phyloP scores from a whole-genome alignment of 1,140 invertebrate genomes.

The Potamilus streckersoni region DNA sequence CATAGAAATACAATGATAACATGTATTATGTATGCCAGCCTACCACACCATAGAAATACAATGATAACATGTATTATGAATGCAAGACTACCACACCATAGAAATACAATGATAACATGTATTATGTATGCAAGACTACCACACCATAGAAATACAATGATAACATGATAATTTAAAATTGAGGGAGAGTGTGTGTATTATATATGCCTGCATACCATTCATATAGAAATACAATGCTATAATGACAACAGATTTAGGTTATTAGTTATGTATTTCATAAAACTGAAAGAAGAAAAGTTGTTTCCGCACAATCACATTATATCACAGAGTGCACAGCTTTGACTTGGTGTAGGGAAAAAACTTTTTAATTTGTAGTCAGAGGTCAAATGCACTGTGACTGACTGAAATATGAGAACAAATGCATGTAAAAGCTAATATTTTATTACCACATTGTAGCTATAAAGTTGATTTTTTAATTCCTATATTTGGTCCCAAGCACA shows the following conservation, averaged over 20 bases:
- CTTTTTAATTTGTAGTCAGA: no score
- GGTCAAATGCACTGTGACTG: no score
- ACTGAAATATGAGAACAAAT: no score
- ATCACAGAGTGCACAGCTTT: no score
- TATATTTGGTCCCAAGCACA: no score
- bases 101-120: not conserved
- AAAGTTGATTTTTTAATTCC: no score
- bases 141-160: not conserved
- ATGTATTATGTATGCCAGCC: not conserved
- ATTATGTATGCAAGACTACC: not conserved
- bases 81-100: not conserved
- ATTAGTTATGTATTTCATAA: no score
- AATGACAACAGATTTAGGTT: not conserved
- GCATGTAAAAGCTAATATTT: no score
- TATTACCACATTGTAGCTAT: no score
- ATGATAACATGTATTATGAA: not conserved
- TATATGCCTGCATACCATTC: not conserved
- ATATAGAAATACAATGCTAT: not conserved
- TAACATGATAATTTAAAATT: not conserved
- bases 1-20: not conserved
- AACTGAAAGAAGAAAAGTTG: no score
- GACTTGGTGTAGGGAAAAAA: no score
- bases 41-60: not conserved
- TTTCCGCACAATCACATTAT: no score
- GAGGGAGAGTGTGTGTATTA: not conserved